A percentile compares a stretch with the other conserved stretches of the same genome.
These are phyloP conservation scores for Dicaeum eximium DNA, from an alignment of 2,113 vertebrate species.

Conservation along the genomic window DNA sequence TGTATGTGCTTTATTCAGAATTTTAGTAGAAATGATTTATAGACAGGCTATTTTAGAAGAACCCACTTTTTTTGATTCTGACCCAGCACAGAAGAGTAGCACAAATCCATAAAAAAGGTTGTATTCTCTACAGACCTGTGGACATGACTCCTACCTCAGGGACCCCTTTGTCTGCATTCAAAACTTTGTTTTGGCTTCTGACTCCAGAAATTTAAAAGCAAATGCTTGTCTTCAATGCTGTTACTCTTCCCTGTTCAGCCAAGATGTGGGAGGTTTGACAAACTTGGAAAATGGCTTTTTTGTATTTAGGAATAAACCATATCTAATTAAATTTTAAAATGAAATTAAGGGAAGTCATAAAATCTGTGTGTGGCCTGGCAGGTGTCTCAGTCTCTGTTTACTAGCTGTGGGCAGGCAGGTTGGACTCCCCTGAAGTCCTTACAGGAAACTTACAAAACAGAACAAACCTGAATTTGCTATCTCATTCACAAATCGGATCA, in stretches of 20 bases:
- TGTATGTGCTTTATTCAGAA: neutral
- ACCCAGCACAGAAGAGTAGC: neutral
- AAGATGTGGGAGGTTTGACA: neutral
- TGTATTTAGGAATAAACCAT: neutral
- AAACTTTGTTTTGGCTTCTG: neutral
- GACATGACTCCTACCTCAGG: neutral
- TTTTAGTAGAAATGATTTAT: neutral
- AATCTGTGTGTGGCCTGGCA: neutral
- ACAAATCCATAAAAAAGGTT: neutral
- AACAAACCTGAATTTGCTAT: neutral
- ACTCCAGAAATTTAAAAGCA: neutral
- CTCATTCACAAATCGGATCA: neutral
- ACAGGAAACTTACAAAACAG: neutral
- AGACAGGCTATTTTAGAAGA: neutral
- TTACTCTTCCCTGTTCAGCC: neutral
- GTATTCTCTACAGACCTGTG: neutral
- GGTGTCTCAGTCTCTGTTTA: neutral
- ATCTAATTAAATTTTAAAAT: neutral
- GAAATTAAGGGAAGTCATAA: neutral
- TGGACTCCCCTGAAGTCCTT: neutral
- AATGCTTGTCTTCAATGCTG: neutral
- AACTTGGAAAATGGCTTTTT: neutral
- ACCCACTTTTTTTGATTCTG: neutral
- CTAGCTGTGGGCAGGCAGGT: neutral
- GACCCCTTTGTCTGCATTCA: neutral